Evolutionary conservation across 30 jellyfish, hydroid and myxozoan genomes (phyloP).

Genomic region (Hydractinia symbiolongicarpus): DNA sequence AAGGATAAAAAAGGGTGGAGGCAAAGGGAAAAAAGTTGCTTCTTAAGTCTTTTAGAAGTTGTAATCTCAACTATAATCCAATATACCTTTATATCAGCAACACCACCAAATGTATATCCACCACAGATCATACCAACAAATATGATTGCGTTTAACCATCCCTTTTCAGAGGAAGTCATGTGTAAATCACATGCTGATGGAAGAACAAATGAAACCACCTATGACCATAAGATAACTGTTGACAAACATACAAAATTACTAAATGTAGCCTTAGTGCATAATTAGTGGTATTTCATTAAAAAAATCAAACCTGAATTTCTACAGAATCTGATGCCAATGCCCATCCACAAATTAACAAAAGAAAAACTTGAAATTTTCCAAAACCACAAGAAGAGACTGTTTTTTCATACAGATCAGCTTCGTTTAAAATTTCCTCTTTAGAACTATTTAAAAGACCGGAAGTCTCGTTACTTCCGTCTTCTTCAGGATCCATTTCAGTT

Average conservation of each 20-base stretch:
- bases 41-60: too few species aligned
- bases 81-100: constrained; percentile 85
- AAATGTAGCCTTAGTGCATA: neutral
- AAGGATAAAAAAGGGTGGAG: too few species aligned
- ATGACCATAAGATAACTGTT: neutral
- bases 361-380: constrained; percentile 50
- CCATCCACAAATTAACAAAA: constrained; percentile 91
- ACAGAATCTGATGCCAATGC: constrained; percentile 92
- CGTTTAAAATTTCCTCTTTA: constrained; percentile 17
- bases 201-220: constrained; percentile 88
- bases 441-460: too few species aligned
- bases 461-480: too few species aligned
- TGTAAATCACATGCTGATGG: constrained; percentile 93
- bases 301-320: constrained; percentile 56
- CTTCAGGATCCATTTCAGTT: too few species aligned
- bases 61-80: too few species aligned
- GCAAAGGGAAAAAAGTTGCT: too few species aligned
- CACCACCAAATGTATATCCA: constrained; percentile 90
- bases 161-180: constrained; percentile 69
- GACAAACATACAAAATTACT: neutral
- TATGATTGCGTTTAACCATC: constrained; percentile 91
- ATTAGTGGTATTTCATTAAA: neutral
- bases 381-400: constrained; percentile 72
- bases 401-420: constrained; percentile 63
- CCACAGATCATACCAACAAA: constrained; percentile 97